phyloP scores from a whole-genome alignment of 2,797 vertebrate species.

The Anguilla marmorata region DNA sequence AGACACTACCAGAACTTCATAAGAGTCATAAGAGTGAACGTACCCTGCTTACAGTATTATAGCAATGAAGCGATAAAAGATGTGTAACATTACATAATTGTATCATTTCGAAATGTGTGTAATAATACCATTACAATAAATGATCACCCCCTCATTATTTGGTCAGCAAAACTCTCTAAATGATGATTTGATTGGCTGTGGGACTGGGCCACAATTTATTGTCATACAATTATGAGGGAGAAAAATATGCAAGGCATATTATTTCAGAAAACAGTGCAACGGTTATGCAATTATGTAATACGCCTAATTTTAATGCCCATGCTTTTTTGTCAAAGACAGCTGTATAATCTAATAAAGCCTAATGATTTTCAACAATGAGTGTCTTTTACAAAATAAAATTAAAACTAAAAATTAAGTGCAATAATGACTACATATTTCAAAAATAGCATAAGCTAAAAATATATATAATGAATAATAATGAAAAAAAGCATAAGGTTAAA shows the following conservation, averaged over 20 bases:
- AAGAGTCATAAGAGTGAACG: not conserved
- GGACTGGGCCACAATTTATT: not conserved
- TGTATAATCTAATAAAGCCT: not conserved
- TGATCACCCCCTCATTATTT: not conserved
- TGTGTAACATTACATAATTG: too few relatives aligned
- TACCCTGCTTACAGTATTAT: not conserved
- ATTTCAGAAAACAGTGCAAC: not conserved
- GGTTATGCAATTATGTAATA: not conserved
- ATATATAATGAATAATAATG: not conserved
- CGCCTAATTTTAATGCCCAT: not conserved
- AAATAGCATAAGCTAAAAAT: not conserved
- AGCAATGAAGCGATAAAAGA: not conserved
- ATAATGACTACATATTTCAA: not conserved
- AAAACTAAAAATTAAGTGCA: not conserved
- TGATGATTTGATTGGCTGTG: not conserved
- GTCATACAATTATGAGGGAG: not conserved
- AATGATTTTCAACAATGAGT: not conserved
- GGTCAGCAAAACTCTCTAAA: not conserved
- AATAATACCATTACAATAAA: not conserved
- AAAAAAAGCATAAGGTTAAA: not conserved
- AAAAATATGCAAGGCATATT: not conserved
- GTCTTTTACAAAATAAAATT: not conserved
- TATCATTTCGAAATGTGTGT: not conserved
- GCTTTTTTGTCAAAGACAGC: not conserved
- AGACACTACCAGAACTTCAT: not conserved